Conservation (phyloP, 2,797 vertebrate species). For the Chloroceryle inda region DNA sequence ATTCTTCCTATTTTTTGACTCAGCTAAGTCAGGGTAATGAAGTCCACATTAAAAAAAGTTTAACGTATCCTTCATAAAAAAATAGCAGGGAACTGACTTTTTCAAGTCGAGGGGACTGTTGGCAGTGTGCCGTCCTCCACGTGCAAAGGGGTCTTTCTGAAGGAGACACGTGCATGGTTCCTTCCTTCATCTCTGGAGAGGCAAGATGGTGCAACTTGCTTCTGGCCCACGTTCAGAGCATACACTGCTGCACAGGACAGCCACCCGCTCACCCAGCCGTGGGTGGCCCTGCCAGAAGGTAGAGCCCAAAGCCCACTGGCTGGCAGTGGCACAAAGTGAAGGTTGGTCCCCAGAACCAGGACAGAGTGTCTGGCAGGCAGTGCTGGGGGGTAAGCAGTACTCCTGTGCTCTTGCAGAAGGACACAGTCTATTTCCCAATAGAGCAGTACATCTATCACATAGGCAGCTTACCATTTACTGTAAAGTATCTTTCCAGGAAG, state of each 20-base stretch:
- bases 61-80: not conserved
- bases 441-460: not conserved
- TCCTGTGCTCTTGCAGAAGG: not conserved
- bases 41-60: not conserved
- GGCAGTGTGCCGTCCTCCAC: not conserved
- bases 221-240: not conserved
- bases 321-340: too few relatives aligned
- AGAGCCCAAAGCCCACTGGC: rapidly evolving
- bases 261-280: rapidly evolving
- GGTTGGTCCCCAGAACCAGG: not conserved
- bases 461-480: not conserved
- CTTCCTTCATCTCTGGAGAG: not conserved
- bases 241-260: not conserved
- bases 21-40: not conserved
- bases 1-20: not conserved
- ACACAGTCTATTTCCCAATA: not conserved
- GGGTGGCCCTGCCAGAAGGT: rapidly evolving
- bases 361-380: not conserved
- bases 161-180: not conserved
- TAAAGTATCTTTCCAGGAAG: not conserved
- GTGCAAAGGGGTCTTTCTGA: not conserved
- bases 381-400: not conserved
- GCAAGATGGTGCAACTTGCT: not conserved
- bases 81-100: not conserved
- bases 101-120: not conserved